A percentile compares a stretch with the other conserved stretches of the same genome.
Conservation (phyloP, 2,888 invertebrate species). For the Eupithecia insigniata region DNA sequence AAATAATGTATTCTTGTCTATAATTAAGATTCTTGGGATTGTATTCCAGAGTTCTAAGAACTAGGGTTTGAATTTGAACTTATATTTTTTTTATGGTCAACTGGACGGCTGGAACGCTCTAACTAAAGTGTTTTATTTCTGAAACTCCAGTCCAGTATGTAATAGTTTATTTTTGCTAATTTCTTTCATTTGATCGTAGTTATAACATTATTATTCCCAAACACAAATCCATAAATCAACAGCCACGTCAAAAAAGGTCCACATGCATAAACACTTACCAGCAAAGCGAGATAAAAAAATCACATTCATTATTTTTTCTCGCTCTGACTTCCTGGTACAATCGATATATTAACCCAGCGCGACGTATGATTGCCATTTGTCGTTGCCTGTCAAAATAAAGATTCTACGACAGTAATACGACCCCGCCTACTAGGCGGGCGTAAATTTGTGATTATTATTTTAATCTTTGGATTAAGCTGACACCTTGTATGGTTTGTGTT, state of each 20-base stretch:
- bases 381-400: conserved; percentile 79
- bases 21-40: not conserved
- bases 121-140: no score
- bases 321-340: conserved; percentile 62
- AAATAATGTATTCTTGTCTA: not conserved
- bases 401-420: conserved; percentile 72
- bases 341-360: conserved; percentile 62
- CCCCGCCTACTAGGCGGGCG: conserved; percentile 72
- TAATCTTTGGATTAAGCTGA: conserved; percentile 1
- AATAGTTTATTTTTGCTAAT: no score
- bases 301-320: conserved; percentile 57
- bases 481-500: not conserved
- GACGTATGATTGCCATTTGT: conserved; percentile 75
- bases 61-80: not conserved
- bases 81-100: not conserved
- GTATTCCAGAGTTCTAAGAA: not conserved
- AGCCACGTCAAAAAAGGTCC: conserved; percentile 49
- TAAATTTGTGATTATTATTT: conserved; percentile 29
- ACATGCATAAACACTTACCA: conserved; percentile 60
- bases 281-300: conserved; percentile 56
- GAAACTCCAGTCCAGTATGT: no score
- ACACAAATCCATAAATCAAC: conserved; percentile 46
- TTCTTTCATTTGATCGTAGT: not conserved
- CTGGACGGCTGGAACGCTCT: no score
- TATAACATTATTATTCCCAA: no score